Base-by-base conservation (phyloP, 1,140 invertebrate species). In the Brachionus calyciflorus region DNA sequence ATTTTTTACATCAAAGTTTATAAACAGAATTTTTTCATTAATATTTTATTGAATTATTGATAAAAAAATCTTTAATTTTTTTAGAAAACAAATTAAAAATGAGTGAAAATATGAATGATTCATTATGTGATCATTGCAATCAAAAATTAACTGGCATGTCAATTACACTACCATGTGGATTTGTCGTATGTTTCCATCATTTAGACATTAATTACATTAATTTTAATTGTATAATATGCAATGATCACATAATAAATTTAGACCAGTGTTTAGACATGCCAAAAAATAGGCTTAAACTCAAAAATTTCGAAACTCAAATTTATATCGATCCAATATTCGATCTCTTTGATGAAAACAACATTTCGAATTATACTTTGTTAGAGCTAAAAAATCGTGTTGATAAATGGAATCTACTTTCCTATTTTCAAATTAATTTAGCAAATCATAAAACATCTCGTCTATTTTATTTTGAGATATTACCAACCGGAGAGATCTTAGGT, bases 221-320 rank as follows among this genome's bases (percentile, higher is more conserved):
- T 17, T 33, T 33, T 7, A 60, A 33, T 14, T 60, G 55, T 60
- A 33, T 60, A 17, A 12, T 60, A 4, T 60, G 55, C n/a, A n/a
- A 60, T 19, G 33, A 60, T 60, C 55, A 60, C 17, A 26, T 33
- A 5, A 60, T 60, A 60, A 19, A 60, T 28, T 19, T 60, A 1
- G 14, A 37, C 1, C 30, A 60, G 33, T 60, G 55, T 40, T 60
- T 60, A 10, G 33, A 60, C 10, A 60, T 60, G 55, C 55, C 55
- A 0, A 30, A n/a, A 37, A 60, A 60, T 10, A 30, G 19, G 28
- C 28, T 60, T 60, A 21, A 17, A 17, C 26, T 60, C n/a, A n/a
- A 30, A 30, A 33, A 33, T 60, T 14, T n/a, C 7, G 33, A 4
- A 6, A 60, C 24, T 26, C 24, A 51, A 51, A 51, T 19, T 4